These are phyloP conservation scores for Diaprepes abbreviatus DNA, from an alignment of 2,888 invertebrate species.

Conservation along the genomic window DNA sequence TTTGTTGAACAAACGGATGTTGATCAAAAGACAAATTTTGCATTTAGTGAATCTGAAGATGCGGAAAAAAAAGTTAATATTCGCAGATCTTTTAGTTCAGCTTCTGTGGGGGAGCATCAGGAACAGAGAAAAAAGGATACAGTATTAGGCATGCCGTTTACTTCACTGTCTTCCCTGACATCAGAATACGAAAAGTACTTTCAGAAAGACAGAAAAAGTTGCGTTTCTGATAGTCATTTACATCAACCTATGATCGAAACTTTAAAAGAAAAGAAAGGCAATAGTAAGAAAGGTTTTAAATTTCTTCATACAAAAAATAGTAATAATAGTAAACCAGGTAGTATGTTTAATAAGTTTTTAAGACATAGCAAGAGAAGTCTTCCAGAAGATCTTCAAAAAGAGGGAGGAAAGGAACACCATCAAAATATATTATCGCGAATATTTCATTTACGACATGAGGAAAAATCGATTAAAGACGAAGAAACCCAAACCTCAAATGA, in stretches of 20 bases:
- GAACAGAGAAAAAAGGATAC: slow-evolving; percentile 64
- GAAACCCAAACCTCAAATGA: slow-evolving; percentile 45
- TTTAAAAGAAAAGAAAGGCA: slow-evolving; percentile 42
- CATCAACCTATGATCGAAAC: slow-evolving; percentile 52
- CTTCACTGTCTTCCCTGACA: slow-evolving; percentile 61
- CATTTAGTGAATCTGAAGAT: slow-evolving; percentile 27
- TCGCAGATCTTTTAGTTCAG: slow-evolving; percentile 52
- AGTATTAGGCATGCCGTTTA: slow-evolving; percentile 71
- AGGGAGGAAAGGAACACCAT: slow-evolving; percentile 44
- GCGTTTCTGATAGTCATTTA: slow-evolving; percentile 56
- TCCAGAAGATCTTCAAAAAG: slow-evolving; percentile 22
- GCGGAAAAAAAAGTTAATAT: slow-evolving; percentile 39
- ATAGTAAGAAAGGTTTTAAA: slow-evolving; percentile 50
- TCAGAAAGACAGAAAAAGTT: slow-evolving; percentile 38
- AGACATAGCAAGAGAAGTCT: slow-evolving; percentile 28
- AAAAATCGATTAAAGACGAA: slow-evolving; percentile 46
- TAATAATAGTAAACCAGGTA: slow-evolving; percentile 29
- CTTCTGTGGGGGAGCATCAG: slow-evolving; percentile 61
- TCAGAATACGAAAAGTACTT: slow-evolving; percentile 40
- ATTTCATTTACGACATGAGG: slow-evolving; percentile 50
- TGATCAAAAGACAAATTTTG: slow-evolving; percentile 18
- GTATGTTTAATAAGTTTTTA: slow-evolving; percentile 34
- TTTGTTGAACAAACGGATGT: slow-evolving; percentile 4
- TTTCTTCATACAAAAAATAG: slow-evolving; percentile 51
- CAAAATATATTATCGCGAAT: slow-evolving; percentile 52